These are phyloP conservation scores for Miniopterus natalensis DNA, from an alignment of 2,113 vertebrate genomes.

Conservation along the genomic window DNA sequence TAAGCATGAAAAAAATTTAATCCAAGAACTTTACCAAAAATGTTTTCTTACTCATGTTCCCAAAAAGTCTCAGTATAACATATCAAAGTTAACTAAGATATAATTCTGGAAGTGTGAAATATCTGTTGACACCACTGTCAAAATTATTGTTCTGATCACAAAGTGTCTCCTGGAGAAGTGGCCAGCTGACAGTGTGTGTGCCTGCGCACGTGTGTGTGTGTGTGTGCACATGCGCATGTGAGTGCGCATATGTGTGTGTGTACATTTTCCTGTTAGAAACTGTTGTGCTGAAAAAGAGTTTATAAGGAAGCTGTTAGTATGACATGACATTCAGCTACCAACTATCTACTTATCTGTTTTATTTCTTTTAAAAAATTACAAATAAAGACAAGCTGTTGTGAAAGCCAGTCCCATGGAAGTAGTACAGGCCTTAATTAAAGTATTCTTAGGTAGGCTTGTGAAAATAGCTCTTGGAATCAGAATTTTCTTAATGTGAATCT, in stretches of 20 bases:
- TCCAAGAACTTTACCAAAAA: constrained; percentile 6
- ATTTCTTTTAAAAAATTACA: constrained; percentile 41
- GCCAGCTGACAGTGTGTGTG: not conserved
- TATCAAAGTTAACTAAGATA: not conserved
- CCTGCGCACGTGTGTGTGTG: not conserved
- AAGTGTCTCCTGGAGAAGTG: not conserved
- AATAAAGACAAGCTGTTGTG: constrained; percentile 12
- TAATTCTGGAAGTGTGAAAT: constrained; percentile 29
- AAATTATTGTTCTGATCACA: not conserved
- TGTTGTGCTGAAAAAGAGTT: not conserved
- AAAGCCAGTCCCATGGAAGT: not conserved
- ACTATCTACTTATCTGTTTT: constrained; percentile 13
- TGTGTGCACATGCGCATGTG: not conserved
- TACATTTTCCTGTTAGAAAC: not conserved
- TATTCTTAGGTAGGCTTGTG: not conserved
- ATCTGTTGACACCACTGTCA: not conserved
- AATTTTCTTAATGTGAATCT: constrained; percentile 27
- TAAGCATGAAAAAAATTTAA: constrained; percentile 5
- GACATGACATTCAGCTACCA: not conserved
- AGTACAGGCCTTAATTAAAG: not conserved
- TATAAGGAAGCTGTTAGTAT: not conserved
- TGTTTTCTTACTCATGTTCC: constrained; percentile 26
- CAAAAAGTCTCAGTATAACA: not conserved
- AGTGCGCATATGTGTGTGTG: not conserved
- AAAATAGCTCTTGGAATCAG: not conserved